Evolutionary conservation across 2,113 vertebrate species (phyloP).

Genomic region (Synodontis membranacea): DNA sequence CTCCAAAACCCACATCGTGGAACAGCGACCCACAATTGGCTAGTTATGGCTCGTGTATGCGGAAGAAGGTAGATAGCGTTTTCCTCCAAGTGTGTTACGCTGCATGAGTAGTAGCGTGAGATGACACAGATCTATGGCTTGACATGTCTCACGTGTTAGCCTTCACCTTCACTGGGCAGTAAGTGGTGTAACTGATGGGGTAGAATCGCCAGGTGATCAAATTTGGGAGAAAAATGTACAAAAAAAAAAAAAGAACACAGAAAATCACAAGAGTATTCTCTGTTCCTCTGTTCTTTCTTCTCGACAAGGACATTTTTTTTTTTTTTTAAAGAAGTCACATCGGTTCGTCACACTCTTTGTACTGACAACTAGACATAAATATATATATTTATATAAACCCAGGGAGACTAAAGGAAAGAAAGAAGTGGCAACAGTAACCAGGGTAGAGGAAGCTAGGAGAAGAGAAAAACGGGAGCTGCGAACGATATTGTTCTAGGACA

Average conservation of each 20-base stretch:
- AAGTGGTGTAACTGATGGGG: not conserved
- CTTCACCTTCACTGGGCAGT: not conserved
- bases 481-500: not conserved
- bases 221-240: not conserved
- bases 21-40: not conserved
- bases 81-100: not conserved
- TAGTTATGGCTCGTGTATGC: not conserved
- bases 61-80: no score
- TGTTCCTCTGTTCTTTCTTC: not conserved
- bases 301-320: not conserved
- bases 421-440: not conserved
- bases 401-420: not conserved
- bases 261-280: not conserved
- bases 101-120: not conserved
- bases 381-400: not conserved
- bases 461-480: not conserved
- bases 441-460: not conserved
- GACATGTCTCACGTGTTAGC: not conserved
- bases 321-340: not conserved
- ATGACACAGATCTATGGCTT: not conserved
- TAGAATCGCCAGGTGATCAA: not conserved
- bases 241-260: not conserved
- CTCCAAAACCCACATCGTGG: not conserved
- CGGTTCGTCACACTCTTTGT: not conserved
- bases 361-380: not conserved